Base-by-base conservation (phyloP, 2,113 vertebrate species). In the Perca schrenkii region DNA sequence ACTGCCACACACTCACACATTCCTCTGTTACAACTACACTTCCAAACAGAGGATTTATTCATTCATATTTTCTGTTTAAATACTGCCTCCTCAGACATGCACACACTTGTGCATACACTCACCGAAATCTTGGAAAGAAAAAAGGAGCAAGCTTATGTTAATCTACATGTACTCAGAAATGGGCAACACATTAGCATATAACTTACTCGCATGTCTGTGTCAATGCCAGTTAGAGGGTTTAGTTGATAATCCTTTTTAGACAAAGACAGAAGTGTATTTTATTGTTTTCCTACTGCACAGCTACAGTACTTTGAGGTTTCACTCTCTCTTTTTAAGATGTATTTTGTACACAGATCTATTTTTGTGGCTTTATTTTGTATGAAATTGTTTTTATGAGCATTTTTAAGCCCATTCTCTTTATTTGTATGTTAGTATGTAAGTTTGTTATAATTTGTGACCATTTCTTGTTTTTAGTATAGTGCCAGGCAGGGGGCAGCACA, bases 301-400 rank as follows among this genome's bases (percentile, higher is more conserved):
- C 68, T 62, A 81, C 40, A 43, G 40, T 43, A 43, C 68, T 67
- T 72, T 79, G 47, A 87, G 4, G 66, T 87, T 89, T 86, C 54
- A 53, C 62, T 68, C 22, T 68, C 22, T 74, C 64, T 85, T 91
- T 89, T 90, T 77, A 80, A 88, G 47, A 88, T 81, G 56, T 90
- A 82, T 90, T 93, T 94, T 94, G 2, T 93, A 93, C 36, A 87
- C 86, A 91, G 80, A 89, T 93, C 67, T 93, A 93, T 93, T 93
- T 93, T 94, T 86, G 74, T 89, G 86, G 80, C 72, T 86, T 90
- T 57, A 40, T 91, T 92, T 94, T 93, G 25, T 92, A 93, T 31
- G 13, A 73, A 64, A 74, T 79, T 53, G 63, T 85, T 93, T 92
- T 91, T 83, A 79, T 89, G 89, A 54, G 80, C 4, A 15, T 66